Evolutionary conservation across 2,113 vertebrate genomes (phyloP), one percentile per base, ranked within the genome.

Genomic region (Argyrosomus japonicus): DNA sequence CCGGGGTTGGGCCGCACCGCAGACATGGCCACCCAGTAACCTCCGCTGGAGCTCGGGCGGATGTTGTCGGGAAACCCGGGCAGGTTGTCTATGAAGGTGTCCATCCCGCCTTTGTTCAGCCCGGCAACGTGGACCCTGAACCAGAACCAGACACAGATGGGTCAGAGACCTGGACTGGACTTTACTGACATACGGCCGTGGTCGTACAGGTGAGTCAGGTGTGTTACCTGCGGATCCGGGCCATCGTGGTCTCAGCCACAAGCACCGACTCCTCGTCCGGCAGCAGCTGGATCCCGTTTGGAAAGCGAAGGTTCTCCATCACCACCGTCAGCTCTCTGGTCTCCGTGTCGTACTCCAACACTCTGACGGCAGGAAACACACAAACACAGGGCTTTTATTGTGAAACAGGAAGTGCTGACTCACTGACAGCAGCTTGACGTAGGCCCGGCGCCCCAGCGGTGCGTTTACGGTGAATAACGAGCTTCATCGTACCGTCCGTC

Each of bases 11-110:
- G 94, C 2, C 98, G 89, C 60, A 99, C 90, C 1, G 89, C 92
- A 0, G 97, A 84, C 97, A 98, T 97, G 79, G 96, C 95, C 13
- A 99, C 96, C 98, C 98, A 99, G 92, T 99, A 99, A 9, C 98
- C 97, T n/a, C 97, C 97, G 0, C 94, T 95, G 32, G 97, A 97
- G 92, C 98, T 99, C 64, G 95, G 94, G 0, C 98, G 96, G 86
- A 99, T 97, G 87, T 99, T 99, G 90, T 99, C 97, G 19, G 98
- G 98, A 81, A 99, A 97, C 47, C 98, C 98, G 0, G 98, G 98
- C 87, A 99, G 91, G 87, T 99, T 99, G 84, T 99, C 98, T 54
- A 97, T 93, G 68, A 99, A 99, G 17, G 97, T 96, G 89, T 99
- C 98, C 90, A 97, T 97, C 47, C 97, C 98, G 18, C 98, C 98